Evolutionary conservation across 2,888 invertebrate species (phyloP).

Genomic region (Tanaodytes sp.): DNA sequence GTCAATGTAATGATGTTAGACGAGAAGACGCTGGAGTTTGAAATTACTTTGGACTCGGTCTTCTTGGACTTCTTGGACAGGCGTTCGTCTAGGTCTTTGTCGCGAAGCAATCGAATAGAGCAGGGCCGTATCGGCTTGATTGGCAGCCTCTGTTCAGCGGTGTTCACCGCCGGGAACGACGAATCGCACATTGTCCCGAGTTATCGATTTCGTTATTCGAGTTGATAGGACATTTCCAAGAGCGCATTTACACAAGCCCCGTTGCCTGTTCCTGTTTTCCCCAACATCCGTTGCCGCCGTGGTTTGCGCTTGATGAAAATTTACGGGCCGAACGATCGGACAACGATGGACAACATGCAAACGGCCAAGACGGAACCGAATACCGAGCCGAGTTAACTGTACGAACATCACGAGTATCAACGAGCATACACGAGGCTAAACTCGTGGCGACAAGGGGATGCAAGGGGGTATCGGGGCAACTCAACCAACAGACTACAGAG

Average conservation of each 20-base stretch:
- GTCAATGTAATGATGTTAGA: neutral
- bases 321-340: neutral
- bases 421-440: no score
- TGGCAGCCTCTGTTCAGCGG: constrained; percentile 44
- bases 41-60: constrained; percentile 55
- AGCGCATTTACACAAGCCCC: neutral
- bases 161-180: constrained; percentile 28
- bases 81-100: constrained; percentile 66
- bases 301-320: neutral
- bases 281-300: neutral
- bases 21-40: neutral
- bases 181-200: constrained; percentile 35
- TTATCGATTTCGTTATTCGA: neutral
- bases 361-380: no score
- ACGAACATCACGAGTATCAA: no score
- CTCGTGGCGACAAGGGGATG: no score
- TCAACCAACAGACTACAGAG: no score
- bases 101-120: constrained; percentile 65
- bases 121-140: constrained; percentile 61
- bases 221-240: neutral
- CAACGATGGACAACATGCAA: no score
- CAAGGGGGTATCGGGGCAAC: no score
- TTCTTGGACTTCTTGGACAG: constrained; percentile 63
- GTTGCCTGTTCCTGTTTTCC: neutral
- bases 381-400: no score